Evolutionary conservation across 1,140 invertebrate species (phyloP).

Genomic region (Lasioglossum baleicum): DNA sequence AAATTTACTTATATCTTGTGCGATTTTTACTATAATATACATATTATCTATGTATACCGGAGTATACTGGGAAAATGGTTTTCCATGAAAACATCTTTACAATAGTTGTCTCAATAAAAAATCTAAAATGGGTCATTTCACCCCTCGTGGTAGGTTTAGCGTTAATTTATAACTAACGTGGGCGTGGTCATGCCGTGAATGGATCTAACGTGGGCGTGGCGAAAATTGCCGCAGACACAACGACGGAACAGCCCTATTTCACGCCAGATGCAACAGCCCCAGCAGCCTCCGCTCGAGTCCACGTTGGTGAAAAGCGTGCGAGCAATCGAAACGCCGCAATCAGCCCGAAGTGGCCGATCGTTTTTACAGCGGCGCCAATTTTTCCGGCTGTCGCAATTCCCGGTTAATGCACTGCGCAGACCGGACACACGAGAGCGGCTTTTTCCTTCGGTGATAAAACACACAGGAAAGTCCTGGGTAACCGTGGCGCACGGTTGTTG

Average conservation of each 20-base stretch:
- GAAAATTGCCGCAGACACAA: no score
- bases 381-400: slow-evolving; percentile 15
- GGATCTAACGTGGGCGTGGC: no score
- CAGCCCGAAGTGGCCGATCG: slow-evolving; percentile 22
- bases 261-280: background rate
- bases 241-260: background rate
- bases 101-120: no score
- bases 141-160: no score
- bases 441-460: background rate
- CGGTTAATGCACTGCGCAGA: slow-evolving; percentile 9
- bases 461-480: background rate
- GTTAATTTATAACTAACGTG: no score
- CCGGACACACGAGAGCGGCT: background rate
- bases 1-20: no score
- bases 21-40: no score
- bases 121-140: no score
- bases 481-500: background rate
- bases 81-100: no score
- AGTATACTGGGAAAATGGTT: no score
- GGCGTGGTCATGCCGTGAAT: no score
- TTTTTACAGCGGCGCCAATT: slow-evolving; percentile 17
- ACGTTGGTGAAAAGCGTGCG: background rate
- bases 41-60: no score
- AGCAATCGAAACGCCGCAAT: slow-evolving; percentile 11
- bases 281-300: background rate